Base-by-base conservation (phyloP, 1,140 invertebrate species). In the Drosophila truncata region DNA sequence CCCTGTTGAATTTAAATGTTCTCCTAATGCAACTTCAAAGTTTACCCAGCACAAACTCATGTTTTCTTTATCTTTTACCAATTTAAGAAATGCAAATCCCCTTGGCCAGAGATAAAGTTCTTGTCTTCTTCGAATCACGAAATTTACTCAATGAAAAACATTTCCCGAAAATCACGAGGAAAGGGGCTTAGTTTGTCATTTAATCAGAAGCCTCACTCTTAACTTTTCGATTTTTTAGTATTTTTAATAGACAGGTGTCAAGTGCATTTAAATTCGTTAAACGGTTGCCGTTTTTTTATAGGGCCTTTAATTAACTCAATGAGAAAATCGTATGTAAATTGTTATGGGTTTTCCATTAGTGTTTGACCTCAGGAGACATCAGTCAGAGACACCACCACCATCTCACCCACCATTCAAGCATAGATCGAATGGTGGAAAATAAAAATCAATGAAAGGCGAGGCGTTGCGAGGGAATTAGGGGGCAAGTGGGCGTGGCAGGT, bases 281-380 rank as follows among this genome's bases (percentile, higher is more conserved):
- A 39, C 49, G 50, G 41, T 27, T 27, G 64, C 39, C 39, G 39
- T 54, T 50, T 60, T 60, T 70, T 44, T 73, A 61, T 46, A 35
- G 57, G 39, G 50, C 10, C 58, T 86, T 86, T 86, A 87, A 86
- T 82, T 77, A 86, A 73, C 79, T 86, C 54, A 78, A 87, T 82
- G 49, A 37, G 76, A 80, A 69, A 83, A 86, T 47, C 50, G 79
- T 61, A 82, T 82, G 71, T 67, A 83, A 75, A 80, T 83, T 78
- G 79, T 74, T 60, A 80, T 78, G 67, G 71, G 66, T 46, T 87
- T 88, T 83, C 64, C 72, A 66, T 80, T 83, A 82, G 78, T 27
- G 77, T 65, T 80, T 70, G 76, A 88, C 63, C 86, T 77, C 75
- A 70, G 57, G 57, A 67, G 80, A 75, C 79, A 85, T 80, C 52